Percentiles rank a stretch among this genome's conserved stretches.
These are phyloP conservation scores for Forbesichthys papilliferus DNA, from an alignment of 2,113 vertebrate species.

Conservation along the genomic window DNA sequence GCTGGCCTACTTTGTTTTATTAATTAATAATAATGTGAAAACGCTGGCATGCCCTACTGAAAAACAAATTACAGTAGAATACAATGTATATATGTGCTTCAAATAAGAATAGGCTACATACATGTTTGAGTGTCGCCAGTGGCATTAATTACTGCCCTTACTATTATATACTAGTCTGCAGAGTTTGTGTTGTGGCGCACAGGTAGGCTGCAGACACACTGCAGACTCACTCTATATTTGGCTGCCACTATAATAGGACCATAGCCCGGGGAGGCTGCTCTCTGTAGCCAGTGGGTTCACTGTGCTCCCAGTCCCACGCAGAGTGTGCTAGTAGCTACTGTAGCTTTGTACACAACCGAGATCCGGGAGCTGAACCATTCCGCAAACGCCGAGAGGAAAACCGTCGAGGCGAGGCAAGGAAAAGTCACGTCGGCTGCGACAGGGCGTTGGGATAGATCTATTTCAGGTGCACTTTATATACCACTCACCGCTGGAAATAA, in stretches of 20 bases:
- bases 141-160: too few relatives aligned
- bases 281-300: not conserved
- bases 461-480: conserved; percentile 13
- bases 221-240: not conserved
- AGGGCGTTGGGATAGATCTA: not conserved
- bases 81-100: too few relatives aligned
- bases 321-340: not conserved
- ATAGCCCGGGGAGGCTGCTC: conserved; percentile 4
- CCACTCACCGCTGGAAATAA: not conserved
- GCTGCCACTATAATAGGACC: not conserved
- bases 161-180: too few relatives aligned
- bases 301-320: not conserved
- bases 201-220: not conserved
- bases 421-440: not conserved
- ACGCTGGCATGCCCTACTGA: too few relatives aligned
- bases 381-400: not conserved
- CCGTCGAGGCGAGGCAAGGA: not conserved
- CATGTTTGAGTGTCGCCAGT: too few relatives aligned
- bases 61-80: too few relatives aligned
- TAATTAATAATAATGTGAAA: too few relatives aligned
- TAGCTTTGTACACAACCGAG: conserved; percentile 18
- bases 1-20: too few relatives aligned
- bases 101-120: too few relatives aligned
- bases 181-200: not conserved
- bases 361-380: conserved; percentile 46